phyloP scores from a whole-genome alignment of 2,888 invertebrate genomes.

The Bombylius discolor region DNA sequence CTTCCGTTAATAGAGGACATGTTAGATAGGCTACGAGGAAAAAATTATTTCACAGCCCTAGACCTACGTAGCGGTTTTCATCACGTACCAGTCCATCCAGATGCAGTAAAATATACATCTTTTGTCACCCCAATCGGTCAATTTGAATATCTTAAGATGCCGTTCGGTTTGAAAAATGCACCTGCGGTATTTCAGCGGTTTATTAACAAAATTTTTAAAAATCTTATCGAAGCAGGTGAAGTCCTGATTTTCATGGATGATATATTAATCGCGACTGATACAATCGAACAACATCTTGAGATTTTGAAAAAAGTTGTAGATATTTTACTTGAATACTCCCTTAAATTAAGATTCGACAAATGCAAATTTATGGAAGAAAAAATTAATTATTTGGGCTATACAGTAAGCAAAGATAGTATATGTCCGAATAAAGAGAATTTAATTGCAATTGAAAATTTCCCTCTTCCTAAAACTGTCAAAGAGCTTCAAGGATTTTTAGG shows the following conservation, averaged over 20 bases:
- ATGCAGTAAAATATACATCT: constrained; percentile 12
- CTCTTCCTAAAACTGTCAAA: constrained; percentile 12
- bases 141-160: constrained; percentile 13
- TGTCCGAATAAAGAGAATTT: constrained; percentile 14
- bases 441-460: constrained; percentile 16
- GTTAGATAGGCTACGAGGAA: constrained; percentile 6
- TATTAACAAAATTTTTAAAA: constrained; percentile 7
- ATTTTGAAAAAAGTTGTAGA: not conserved
- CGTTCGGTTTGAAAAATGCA: constrained; percentile 12
- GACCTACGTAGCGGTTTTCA: constrained; percentile 15
- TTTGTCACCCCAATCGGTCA: constrained; percentile 16
- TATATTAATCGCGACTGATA: not conserved
- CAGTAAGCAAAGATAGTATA: constrained; percentile 12
- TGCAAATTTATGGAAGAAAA: constrained; percentile 3
- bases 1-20: constrained; percentile 8
- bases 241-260: not conserved
- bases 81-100: constrained; percentile 8
- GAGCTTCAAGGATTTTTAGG: constrained; percentile 18
- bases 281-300: not conserved
- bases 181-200: constrained; percentile 14
- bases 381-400: constrained; percentile 15
- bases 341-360: not conserved
- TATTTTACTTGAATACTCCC: not conserved
- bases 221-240: not conserved
- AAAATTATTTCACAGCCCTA: constrained; percentile 11